Conservation (phyloP, 2,888 invertebrate species). For the Cheilosia pagana region DNA sequence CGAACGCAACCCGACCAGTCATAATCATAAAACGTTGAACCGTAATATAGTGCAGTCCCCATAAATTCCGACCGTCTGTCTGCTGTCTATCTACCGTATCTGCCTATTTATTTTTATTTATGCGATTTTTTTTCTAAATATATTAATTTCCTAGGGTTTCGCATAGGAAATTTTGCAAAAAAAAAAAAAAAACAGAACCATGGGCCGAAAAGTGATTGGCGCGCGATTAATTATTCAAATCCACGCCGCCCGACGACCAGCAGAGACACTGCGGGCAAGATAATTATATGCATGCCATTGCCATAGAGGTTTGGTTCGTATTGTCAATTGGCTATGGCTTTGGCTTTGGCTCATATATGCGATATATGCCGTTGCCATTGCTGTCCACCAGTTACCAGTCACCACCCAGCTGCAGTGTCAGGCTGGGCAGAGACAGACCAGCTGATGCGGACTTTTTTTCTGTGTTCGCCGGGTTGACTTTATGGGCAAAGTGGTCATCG, state of each 20-base stretch:
- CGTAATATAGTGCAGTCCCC: constrained; percentile 40
- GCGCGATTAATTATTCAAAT: constrained; percentile 82
- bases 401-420: background rate
- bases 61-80: constrained; percentile 33
- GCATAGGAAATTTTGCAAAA: constrained; percentile 25
- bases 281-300: constrained; percentile 81
- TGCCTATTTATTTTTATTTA: constrained; percentile 22
- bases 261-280: constrained; percentile 76
- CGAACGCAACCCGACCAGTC: background rate
- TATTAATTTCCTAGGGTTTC: constrained; percentile 50
- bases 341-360: constrained; percentile 19
- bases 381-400: background rate
- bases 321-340: constrained; percentile 66
- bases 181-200: constrained; percentile 17
- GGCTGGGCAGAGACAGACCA: constrained; percentile 14
- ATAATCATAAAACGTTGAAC: constrained; percentile 17
- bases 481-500: constrained; percentile 62
- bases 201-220: constrained; percentile 69
- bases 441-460: constrained; percentile 27
- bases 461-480: constrained; percentile 38
- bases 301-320: constrained; percentile 57
- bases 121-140: constrained; percentile 11
- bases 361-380: constrained; percentile 26
- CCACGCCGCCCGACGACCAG: constrained; percentile 79
- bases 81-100: constrained; percentile 48